Evolutionary conservation across 2,888 invertebrate species (phyloP).

Genomic region (Chymomyza amoena): DNA sequence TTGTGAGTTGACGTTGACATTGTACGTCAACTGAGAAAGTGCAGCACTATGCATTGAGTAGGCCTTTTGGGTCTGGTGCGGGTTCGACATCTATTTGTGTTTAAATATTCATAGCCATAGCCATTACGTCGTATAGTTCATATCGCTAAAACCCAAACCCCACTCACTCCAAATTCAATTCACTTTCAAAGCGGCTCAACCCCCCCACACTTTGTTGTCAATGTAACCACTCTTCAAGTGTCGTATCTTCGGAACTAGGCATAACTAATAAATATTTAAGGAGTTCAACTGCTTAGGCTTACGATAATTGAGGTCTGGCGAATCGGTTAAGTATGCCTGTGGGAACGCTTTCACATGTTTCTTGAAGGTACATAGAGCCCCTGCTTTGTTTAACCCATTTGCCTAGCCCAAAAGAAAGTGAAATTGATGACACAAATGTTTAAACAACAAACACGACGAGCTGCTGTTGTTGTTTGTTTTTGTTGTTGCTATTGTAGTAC

Average conservation of each 20-base stretch:
- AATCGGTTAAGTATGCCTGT: slow-evolving; percentile 51
- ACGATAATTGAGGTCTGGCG: slow-evolving; percentile 2
- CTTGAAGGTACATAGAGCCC: neutral
- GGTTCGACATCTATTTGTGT: neutral
- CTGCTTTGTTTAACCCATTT: slow-evolving; percentile 53
- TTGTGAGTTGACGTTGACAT: slow-evolving; percentile 53
- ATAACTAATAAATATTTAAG: slow-evolving; percentile 3
- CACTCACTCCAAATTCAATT: slow-evolving; percentile 45
- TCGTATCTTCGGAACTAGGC: neutral
- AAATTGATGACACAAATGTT: slow-evolving; percentile 75
- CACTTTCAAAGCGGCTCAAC: slow-evolving; percentile 34
- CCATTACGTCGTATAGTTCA: slow-evolving; percentile 8
- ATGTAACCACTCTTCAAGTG: slow-evolving; percentile 35
- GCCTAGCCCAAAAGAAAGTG: slow-evolving; percentile 66
- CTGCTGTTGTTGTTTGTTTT: slow-evolving; percentile 11
- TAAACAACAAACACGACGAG: slow-evolving; percentile 53
- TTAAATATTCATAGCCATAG: slow-evolving; percentile 60
- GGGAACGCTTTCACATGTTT: slow-evolving; percentile 51
- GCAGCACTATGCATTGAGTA: slow-evolving; percentile 34
- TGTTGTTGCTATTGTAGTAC: slow-evolving; percentile 30
- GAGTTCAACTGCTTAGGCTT: slow-evolving; percentile 16
- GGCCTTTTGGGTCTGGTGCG: slow-evolving; percentile 10
- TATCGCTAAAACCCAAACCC: slow-evolving; percentile 21
- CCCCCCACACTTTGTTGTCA: slow-evolving; percentile 34
- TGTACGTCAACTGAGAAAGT: slow-evolving; percentile 59